Percentiles rank a stretch among this genome's conserved stretches.
Conservation (phyloP, 2,113 vertebrate genomes). For the Anhinga rufa region DNA sequence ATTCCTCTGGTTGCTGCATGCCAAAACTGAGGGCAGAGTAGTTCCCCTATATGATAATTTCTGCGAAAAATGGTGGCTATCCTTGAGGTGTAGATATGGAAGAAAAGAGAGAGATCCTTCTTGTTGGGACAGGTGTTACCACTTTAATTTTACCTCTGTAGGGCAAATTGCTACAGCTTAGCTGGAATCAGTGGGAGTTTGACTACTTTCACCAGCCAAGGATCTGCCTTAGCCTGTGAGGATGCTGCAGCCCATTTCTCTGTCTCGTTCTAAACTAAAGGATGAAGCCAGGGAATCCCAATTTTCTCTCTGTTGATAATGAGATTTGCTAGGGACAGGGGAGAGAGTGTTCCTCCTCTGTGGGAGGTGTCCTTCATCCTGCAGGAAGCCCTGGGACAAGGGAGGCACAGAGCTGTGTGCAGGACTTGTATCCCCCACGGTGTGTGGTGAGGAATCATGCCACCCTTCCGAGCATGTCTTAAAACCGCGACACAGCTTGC, state of each 20-base stretch:
- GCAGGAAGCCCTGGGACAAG: not conserved
- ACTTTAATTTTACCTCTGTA: not conserved
- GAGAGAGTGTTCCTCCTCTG: not conserved
- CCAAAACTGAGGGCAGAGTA: not conserved
- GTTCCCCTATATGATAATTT: not conserved
- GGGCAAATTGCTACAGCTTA: not conserved
- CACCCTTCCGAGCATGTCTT: not conserved
- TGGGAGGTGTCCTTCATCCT: not conserved
- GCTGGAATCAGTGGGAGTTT: not conserved
- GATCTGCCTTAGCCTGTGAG: not conserved
- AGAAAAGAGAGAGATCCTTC: not conserved
- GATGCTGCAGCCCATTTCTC: not conserved
- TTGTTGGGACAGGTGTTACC: not conserved
- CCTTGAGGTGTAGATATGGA: not conserved
- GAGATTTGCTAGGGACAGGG: not conserved
- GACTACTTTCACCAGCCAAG: not conserved
- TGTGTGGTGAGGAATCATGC: not conserved
- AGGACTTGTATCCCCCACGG: fast-evolving
- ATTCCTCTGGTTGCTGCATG: not conserved
- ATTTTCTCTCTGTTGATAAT: not conserved
- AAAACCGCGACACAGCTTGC: not conserved
- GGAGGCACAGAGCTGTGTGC: not conserved
- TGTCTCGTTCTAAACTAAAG: not conserved
- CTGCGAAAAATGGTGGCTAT: not conserved
- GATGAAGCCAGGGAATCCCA: not conserved